Conservation (phyloP, 2,888 invertebrate genomes). For the Microdon myrmicae region DNA sequence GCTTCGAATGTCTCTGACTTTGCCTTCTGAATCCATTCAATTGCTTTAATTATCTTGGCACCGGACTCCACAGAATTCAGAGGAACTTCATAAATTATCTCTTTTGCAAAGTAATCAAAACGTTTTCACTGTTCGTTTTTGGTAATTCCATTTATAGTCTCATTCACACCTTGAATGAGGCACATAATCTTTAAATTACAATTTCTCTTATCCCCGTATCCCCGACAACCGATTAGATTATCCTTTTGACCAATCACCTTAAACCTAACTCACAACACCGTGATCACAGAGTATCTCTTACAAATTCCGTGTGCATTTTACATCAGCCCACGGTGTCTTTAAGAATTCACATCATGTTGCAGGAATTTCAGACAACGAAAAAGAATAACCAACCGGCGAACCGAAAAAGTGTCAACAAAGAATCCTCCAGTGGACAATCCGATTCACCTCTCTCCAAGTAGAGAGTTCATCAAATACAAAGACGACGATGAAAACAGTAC, state of each 20-base stretch:
- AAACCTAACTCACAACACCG: no score
- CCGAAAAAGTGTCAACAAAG: conserved; percentile 41
- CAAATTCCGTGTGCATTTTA: conserved; percentile 51
- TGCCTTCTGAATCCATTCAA: no score
- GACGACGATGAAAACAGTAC: no score
- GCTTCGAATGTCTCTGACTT: no score
- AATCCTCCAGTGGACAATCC: conserved; percentile 39
- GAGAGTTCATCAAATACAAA: conserved; percentile 48
- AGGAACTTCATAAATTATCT: no score
- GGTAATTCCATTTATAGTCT: background rate
- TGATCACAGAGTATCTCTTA: conserved; percentile 16
- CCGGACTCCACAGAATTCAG: no score
- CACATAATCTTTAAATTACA: no score
- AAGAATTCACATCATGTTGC: conserved; percentile 49
- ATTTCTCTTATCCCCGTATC: no score
- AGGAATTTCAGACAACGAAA: conserved; percentile 13
- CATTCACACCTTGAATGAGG: no score
- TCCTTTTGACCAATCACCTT: conserved; percentile 48
- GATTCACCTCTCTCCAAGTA: conserved; percentile 13
- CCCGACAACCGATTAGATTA: conserved; percentile 52
- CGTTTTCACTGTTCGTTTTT: background rate
- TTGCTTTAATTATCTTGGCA: no score
- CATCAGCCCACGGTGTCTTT: conserved; percentile 33
- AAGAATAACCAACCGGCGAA: no score
- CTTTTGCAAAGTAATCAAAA: no score